Evolutionary conservation across 2,888 invertebrate genomes (phyloP), one percentile per base, ranked within the genome.

Genomic region (Hylaea fasciaria): DNA sequence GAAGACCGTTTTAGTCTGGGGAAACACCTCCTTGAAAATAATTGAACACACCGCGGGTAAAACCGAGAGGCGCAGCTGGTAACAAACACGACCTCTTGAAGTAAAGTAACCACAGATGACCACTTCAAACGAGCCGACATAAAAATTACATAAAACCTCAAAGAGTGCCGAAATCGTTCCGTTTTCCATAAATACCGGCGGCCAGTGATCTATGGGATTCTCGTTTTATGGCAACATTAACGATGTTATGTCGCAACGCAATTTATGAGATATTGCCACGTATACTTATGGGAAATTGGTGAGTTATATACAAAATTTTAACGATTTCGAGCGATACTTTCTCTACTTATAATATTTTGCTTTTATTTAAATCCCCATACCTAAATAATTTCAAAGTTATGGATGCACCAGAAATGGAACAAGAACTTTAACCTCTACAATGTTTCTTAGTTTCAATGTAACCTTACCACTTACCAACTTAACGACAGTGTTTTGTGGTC

Each of bases 401-500:
- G n/a, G n/a, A n/a, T n/a, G n/a, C n/a, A n/a, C n/a, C n/a, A n/a
- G n/a, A n/a, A n/a, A n/a, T n/a, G n/a, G n/a, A n/a, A n/a, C n/a
- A n/a, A n/a, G n/a, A n/a, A n/a, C n/a, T n/a, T n/a, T n/a, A n/a
- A n/a, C n/a, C n/a, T n/a, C n/a, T n/a, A n/a, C n/a, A n/a, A n/a
- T n/a, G n/a, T n/a, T n/a, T n/a, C n/a, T n/a, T n/a, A n/a, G n/a
- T 10, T 9, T 10, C 32, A 32, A 9, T 32, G 9, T 32, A 7
- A 32, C 3, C 32, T 9, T 14, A 50, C 16, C 44, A 1, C 47
- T 51, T 12, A 50, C 63, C 32, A n/a, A 57, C 63, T 57, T 46
- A 50, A 47, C 56, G 50, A 64, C 64, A 64, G 43, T 60, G 64
- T 64, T 55, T 50, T 51, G 50, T 11, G 64, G 64, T 64, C 57